Base-by-base conservation (phyloP, 1,140 invertebrate species). In the Vollenhovia emeryi region DNA sequence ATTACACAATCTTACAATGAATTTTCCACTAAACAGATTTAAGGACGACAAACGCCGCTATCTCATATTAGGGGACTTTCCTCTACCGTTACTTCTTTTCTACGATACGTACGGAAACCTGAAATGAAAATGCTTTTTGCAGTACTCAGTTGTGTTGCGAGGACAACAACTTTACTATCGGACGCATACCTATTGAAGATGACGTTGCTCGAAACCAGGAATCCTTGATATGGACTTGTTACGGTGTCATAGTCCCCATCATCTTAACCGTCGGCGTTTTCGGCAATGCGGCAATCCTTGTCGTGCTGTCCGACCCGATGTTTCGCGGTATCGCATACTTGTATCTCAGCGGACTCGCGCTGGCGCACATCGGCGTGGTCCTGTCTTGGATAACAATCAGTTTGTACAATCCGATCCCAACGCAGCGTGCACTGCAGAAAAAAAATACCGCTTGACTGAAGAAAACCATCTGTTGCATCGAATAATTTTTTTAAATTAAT, bases 381-480 rank as follows among this genome's bases (percentile, higher is more conserved):
- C 1, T 88, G 11, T 88, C 74, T 30, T 88, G 87, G 87, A 88
- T 88, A 74, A 87, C 82, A 5, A 73, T 88, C 57, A 79, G 87
- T 88, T 74, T 30, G 86, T 88, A 79, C 18, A 21, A 43, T 45
- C 4, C 18, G 6, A 64, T 84, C 24, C 21, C n/a, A 33, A 48
- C n/a, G n/a, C 40, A 43, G 11, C 11, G 15, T 18, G 52, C 30
- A 21, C 11, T 71, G 27, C 2, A 52, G 45, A 27, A 50, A 66
- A 62, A 62, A 62, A 52, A 24, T 36, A 15, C 2, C 6, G 40
- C n/a, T 50, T 36, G n/a, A 9, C 24, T 24, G 15, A 66, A 66
- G 11, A 21, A 50, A 78, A 62, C 0, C 2, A 9, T 3, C 50
- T 8, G 13, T 43, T 36, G 9, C 15, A 9, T 33, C 18, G 0